Evolutionary conservation across 2,888 invertebrate species (phyloP).

Genomic region (Agonopterix arenella): DNA sequence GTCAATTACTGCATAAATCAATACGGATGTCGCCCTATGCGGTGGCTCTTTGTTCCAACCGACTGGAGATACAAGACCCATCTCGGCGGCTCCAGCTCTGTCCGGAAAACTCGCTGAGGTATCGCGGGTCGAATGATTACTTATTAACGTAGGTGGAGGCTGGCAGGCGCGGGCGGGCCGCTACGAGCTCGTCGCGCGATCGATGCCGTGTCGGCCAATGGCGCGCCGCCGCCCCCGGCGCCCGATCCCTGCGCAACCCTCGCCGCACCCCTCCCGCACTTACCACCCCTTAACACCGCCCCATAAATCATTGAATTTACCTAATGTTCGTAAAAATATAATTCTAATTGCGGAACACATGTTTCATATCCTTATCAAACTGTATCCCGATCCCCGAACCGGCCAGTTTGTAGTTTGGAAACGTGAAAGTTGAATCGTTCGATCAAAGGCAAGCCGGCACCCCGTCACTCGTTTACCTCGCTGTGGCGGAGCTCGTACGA

Average conservation of each 20-base stretch:
- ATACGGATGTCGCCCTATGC: slow-evolving; percentile 63
- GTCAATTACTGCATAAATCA: slow-evolving; percentile 69
- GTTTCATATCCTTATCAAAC: slow-evolving; percentile 58
- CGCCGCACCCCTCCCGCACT: slow-evolving; percentile 42
- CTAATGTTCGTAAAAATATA: slow-evolving; percentile 74
- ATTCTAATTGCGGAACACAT: slow-evolving; percentile 71
- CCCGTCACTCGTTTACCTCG: slow-evolving; percentile 49
- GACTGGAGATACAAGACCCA: slow-evolving; percentile 65
- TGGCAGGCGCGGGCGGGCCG: slow-evolving; percentile 71
- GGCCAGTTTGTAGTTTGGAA: slow-evolving; percentile 44
- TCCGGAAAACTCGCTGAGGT: slow-evolving; percentile 73
- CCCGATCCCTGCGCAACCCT: slow-evolving; percentile 62
- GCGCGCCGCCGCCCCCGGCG: slow-evolving; percentile 64
- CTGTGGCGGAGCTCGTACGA: slow-evolving; percentile 54
- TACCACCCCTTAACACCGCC: slow-evolving; percentile 65
- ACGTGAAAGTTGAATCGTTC: slow-evolving; percentile 33
- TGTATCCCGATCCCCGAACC: slow-evolving; percentile 34
- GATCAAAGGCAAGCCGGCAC: slow-evolving; percentile 60
- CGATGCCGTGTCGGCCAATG: slow-evolving; percentile 74
- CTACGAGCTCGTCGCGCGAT: slow-evolving; percentile 66
- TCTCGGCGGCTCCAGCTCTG: slow-evolving; percentile 66
- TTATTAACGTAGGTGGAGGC: slow-evolving; percentile 77
- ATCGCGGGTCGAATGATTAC: slow-evolving; percentile 75
- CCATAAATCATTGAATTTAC: slow-evolving; percentile 75
- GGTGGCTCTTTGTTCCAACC: slow-evolving; percentile 67